Evolutionary conservation across 2,888 invertebrate species (phyloP), one percentile per base, ranked within the genome.

Genomic region (Galeopsomyia nigrocyanea): DNA sequence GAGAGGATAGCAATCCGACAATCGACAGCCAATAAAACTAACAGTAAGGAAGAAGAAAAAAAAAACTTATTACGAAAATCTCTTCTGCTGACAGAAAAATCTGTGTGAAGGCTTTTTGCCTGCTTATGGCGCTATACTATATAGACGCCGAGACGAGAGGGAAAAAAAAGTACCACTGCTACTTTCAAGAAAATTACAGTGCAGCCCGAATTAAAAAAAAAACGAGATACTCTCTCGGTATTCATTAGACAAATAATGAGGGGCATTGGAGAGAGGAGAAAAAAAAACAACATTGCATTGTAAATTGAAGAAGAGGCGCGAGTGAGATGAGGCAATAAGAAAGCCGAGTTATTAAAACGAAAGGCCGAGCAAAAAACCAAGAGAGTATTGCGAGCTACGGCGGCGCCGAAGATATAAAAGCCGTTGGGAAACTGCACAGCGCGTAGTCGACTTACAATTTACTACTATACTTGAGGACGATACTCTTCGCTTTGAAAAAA

Each of bases 231-330:
- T 47, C 63, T 50, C 50, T 69, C 50, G 19, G 69, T 57, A 69
- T 69, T 69, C 69, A 63, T 69, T 69, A 64, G 64, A 58, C 58
- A 58, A 70, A 58, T 70, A 70, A 70, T 53, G 70, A 64, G 26
- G 9, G 16, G 39, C 53, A 58, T 39, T 21, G 19, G 58, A 26
- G 5, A 26, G 26, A 26, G 26, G 26, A 6, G 26, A 6, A 17
- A 58, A 64, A 57, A 57, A 64, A 31, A 57, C 17, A 17, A 1
- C 1, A 46, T 31, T 46, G 51, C 39, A 39, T 39, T 58, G 63
- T 47, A 64, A 69, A 70, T 70, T 70, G 47, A 58, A 70, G 70
- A 58, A 53, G 62, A 3, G 39, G 16, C 16, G 31, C 31, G 50
- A 26, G 21, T 56, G 56, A 3, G 13, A 46, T 17, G 63, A 63